Base-by-base conservation (phyloP, 2,888 invertebrate genomes). In the Hypercompe scribonia region DNA sequence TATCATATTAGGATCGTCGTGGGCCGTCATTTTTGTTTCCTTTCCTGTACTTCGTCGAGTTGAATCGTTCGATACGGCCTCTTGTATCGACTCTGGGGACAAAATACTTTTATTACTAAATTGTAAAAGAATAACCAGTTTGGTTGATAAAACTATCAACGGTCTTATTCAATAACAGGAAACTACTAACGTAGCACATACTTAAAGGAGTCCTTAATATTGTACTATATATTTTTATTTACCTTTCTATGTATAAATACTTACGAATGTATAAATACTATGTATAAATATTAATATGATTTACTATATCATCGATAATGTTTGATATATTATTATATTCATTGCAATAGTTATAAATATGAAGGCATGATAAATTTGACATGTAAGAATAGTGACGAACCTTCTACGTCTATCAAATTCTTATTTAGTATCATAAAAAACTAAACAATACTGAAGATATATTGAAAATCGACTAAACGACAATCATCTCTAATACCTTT, bases 1-100 rank as follows among this genome's bases (percentile, higher is more conserved):
- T 86, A 95, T 92, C 94, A 95, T 94, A 84, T 94, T 94, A 77
- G 92, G 92, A 78, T 93, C 92, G 88, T 91, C 91, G 90, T 90
- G 92, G 54, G 89, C 89, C 85, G 95, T 91, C 94, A 95, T 91
- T 78, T 92, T 92, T 81, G 86, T 88, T 81, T 89, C 89, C 87
- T 89, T 85, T 74, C 86, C 86, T 54, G 79, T 73, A 81, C 88
- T 81, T 75, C 80, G 86, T 68, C 83, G 79, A 75, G 86, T 77
- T 73, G 89, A 91, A 88, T 91, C 87, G 88, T 92, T 91, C 74
- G 82, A 87, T 88, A 85, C 89, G 88, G 89, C 86, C 78, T 80
- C 81, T 68, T 74, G 78, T 83, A 90, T 88, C 89, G 92, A 82
- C 87, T 93, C 95, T 95, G 93, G 31, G 67, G 34, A 70, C 70